Evolutionary conservation across 1,140 invertebrate genomes (phyloP).

Genomic region (Drosophila lacteicornis): DNA sequence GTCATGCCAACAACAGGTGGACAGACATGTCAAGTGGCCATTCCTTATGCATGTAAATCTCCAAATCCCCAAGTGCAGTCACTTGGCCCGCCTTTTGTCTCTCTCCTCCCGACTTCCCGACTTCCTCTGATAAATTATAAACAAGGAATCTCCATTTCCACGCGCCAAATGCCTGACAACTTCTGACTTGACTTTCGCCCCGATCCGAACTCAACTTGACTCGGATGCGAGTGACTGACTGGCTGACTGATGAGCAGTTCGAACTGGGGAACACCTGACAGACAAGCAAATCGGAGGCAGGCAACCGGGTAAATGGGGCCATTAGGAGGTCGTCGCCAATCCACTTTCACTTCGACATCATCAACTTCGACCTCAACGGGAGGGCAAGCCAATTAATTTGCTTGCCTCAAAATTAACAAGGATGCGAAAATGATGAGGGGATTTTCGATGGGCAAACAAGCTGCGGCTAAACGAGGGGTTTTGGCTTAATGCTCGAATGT

Average conservation of each 20-base stretch:
- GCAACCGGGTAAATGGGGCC: conserved; percentile 8
- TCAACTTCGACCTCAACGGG: conserved; percentile 28
- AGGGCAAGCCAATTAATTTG: conserved; percentile 36
- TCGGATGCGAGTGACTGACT: conserved; percentile 10
- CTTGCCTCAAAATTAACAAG: conserved; percentile 38
- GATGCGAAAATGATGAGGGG: conserved; percentile 13
- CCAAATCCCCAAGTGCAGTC: conserved; percentile 54
- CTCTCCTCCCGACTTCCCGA: too few species aligned
- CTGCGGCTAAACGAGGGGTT: not conserved
- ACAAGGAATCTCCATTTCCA: conserved; percentile 58
- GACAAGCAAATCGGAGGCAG: not conserved
- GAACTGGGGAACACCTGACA: conserved; percentile 15
- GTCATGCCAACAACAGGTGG: conserved; percentile 14
- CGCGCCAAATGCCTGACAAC: conserved; percentile 35
- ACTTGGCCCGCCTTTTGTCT: conserved; percentile 3
- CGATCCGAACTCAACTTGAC: conserved; percentile 3
- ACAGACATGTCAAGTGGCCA: conserved; percentile 27
- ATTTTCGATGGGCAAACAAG: conserved; percentile 23
- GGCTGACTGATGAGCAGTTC: conserved; percentile 28
- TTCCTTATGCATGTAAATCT: conserved; percentile 74
- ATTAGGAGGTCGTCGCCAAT: conserved; percentile 14
- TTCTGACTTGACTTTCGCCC: conserved; percentile 42
- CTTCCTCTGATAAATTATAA: conserved; percentile 44
- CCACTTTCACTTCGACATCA: conserved; percentile 13
- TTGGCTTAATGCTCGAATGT: not conserved